Conservation (phyloP, 1,140 invertebrate species). For the Mamestra configurata region DNA sequence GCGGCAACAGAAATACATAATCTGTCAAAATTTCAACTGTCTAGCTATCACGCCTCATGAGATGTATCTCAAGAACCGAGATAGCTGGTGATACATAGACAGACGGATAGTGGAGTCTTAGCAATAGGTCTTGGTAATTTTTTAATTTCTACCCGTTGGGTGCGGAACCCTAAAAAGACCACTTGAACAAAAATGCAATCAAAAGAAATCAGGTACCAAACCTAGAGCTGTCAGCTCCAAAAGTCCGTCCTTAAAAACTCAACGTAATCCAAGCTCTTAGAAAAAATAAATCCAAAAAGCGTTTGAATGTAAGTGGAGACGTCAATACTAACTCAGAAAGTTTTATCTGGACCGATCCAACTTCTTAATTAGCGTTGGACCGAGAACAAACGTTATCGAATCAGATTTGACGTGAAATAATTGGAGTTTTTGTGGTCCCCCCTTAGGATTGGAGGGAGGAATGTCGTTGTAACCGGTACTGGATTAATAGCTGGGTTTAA, state of each 20-base stretch:
- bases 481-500: not conserved
- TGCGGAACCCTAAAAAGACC: not conserved
- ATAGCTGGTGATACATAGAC: no score
- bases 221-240: not conserved
- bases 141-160: no score
- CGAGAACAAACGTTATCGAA: conserved; percentile 51
- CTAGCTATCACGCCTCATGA: no score
- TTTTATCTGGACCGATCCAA: conserved; percentile 55
- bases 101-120: no score
- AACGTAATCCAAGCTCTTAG: not conserved
- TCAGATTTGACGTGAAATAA: conserved; percentile 48
- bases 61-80: no score
- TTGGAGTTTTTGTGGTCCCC: conserved; percentile 45
- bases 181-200: not conserved
- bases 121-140: no score
- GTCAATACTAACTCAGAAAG: conserved; percentile 51
- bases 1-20: no score
- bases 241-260: not conserved
- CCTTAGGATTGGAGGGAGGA: not conserved
- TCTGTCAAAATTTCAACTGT: no score
- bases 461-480: not conserved
- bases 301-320: conserved; percentile 44
- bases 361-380: conserved; percentile 53
- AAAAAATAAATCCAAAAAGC: conserved; percentile 19
- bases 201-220: not conserved